Conservation (phyloP, 2,797 vertebrate species). For the Neopelma chrysocephalum region DNA sequence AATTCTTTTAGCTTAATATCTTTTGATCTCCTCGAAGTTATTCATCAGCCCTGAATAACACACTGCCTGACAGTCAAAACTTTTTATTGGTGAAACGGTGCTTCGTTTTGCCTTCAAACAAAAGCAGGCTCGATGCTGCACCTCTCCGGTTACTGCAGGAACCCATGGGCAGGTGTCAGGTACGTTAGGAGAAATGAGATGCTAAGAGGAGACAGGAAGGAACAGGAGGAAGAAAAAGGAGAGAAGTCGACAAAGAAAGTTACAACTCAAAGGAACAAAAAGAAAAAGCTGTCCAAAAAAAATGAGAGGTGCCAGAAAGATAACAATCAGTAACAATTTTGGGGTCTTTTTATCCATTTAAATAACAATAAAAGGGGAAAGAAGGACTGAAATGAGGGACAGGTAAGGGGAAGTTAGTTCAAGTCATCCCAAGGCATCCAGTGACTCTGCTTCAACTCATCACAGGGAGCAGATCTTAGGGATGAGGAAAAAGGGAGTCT, state of each 20-base stretch:
- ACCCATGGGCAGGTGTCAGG: conserved; percentile 16
- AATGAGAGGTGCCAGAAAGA: not conserved
- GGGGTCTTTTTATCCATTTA: accelerated
- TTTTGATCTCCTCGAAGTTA: conserved; percentile 82
- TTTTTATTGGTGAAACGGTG: conserved; percentile 68
- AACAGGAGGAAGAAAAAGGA: not conserved
- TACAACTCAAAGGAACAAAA: not conserved
- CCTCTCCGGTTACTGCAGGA: not conserved
- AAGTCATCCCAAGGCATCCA: not conserved
- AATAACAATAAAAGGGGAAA: not conserved
- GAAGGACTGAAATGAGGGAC: not conserved
- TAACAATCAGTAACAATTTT: not conserved
- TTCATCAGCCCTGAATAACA: conserved; percentile 77
- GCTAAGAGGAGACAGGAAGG: conserved; percentile 6
- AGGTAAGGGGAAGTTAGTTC: not conserved
- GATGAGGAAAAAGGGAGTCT: accelerated
- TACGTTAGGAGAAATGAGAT: not conserved
- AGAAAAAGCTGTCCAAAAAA: not conserved
- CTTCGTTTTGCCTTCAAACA: conserved; percentile 71
- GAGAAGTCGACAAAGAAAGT: not conserved
- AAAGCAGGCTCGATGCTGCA: not conserved
- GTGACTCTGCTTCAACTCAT: not conserved
- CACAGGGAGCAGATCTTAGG: not conserved
- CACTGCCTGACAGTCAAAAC: conserved; percentile 73
- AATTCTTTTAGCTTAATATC: conserved; percentile 81